Percentiles rank a stretch among this genome's conserved stretches.
phyloP scores from a whole-genome alignment of 2,797 vertebrate species.

The Parauchenoglanis ngamensis region DNA sequence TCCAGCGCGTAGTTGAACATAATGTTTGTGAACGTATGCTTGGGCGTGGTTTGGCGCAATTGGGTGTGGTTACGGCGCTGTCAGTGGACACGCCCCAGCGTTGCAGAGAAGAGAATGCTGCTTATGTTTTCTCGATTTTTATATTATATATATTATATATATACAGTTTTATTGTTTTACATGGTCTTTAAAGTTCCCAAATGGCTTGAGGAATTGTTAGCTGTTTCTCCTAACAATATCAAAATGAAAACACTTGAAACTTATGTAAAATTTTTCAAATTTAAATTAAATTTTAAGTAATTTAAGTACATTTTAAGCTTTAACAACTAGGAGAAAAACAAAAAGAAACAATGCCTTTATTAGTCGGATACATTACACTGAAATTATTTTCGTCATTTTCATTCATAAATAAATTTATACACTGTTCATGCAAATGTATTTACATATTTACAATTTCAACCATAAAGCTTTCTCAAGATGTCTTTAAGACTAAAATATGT shows the following conservation, averaged over 20 bases:
- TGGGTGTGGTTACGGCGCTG: too few species aligned
- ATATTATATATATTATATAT: too few species aligned
- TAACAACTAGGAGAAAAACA: background rate
- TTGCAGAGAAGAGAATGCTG: too few species aligned
- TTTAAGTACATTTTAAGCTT: background rate
- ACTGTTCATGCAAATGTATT: background rate
- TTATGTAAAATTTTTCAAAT: background rate
- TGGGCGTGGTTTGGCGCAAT: too few species aligned
- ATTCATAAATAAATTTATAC: background rate
- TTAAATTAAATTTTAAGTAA: background rate
- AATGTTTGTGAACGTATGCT: too few species aligned
- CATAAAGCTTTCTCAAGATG: background rate
- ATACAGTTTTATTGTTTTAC: too few species aligned
- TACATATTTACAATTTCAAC: background rate
- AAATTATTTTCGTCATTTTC: background rate
- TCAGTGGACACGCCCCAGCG: too few species aligned
- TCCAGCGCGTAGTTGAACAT: too few species aligned
- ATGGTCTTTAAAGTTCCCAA: background rate
- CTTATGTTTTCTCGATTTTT: too few species aligned
- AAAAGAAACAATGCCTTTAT: background rate
- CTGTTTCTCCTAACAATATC: background rate
- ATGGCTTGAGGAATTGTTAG: background rate
- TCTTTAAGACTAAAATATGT: background rate
- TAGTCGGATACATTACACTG: background rate
- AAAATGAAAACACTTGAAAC: background rate